Conservation (phyloP, 2,797 vertebrate species). For the Austrolebias charrua region DNA sequence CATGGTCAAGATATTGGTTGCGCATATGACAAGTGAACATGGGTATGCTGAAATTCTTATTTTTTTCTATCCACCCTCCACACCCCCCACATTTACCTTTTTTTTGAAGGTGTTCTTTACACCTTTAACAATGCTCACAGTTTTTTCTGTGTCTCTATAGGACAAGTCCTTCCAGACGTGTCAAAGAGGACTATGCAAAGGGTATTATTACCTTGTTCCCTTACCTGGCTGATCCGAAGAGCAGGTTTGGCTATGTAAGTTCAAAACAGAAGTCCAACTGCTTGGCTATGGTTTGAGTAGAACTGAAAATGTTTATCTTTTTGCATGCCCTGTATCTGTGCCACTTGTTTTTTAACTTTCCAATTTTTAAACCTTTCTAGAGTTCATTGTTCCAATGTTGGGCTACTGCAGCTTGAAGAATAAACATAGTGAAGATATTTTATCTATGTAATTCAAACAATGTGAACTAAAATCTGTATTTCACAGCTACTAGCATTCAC, state of each 20-base stretch:
- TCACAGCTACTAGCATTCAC: not conserved
- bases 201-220: constrained; percentile 3
- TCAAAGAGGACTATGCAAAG: not conserved
- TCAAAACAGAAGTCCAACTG: not conserved
- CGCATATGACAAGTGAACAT: constrained; percentile 22
- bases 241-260: not conserved
- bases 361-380: no score
- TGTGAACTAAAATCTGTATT: constrained; percentile 3
- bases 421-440: not conserved
- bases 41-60: not conserved
- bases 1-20: constrained; percentile 22
- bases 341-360: no score
- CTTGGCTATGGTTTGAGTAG: not conserved
- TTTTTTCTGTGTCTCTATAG: no score
- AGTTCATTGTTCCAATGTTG: no score
- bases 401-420: no score
- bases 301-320: no score
- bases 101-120: not conserved
- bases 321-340: no score
- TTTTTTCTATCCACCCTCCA: not conserved
- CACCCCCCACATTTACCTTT: no score
- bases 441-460: constrained; percentile 18
- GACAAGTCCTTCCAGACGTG: no score
- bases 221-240: not conserved
- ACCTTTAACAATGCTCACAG: no score